Evolutionary conservation across 2,113 vertebrate species (phyloP), one percentile per base, ranked within the genome.

Genomic region (Dicaeum eximium): DNA sequence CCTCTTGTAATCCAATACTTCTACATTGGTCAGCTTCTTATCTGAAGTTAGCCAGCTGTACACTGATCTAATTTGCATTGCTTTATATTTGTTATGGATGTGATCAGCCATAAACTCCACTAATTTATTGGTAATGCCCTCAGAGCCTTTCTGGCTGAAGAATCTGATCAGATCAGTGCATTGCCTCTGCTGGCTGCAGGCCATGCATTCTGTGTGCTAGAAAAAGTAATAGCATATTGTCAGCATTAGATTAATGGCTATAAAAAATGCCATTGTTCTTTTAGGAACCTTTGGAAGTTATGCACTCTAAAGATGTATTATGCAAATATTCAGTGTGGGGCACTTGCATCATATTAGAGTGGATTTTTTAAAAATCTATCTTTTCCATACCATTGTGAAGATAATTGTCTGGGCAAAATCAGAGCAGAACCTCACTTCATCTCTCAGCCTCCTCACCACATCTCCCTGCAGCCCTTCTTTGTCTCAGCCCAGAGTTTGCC

Each of bases 381-480:
- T 83, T 92, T 86, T 80, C 57, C 38, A 10, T 83, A 1, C n/a
- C 15, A 16, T 45, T 70, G 56, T 37, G 54, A 77, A 86, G 27
- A 35, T 37, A 58, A 54, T 58, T 50, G 13, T 48, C 42, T 83
- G 56, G 33, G 33, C 22, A 35, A n/a, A 69, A 66, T 48, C 45
- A 25, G 30, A 88, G 21, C 47, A 78, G 54, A 80, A 11, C 30
- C 28, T 77, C 28, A 2, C 9, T 42, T 71, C 27, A 27, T 65
- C 23, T 50, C 53, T 61, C 4, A 5, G 40, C 50, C 38, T n/a
- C 1, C 2, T 81, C 56, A 47, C 35, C 3, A 1, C 3, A 0
- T 45, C 33, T 87, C 33, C 33, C 23, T 85, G 7, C 40, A 77
- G 37, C 28, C 33, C 38, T 81, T 60, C 65, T 73, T 77, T 80